These are phyloP conservation scores for Hycleus cichorii DNA, from an alignment of 1,140 invertebrate species.

Conservation along the genomic window DNA sequence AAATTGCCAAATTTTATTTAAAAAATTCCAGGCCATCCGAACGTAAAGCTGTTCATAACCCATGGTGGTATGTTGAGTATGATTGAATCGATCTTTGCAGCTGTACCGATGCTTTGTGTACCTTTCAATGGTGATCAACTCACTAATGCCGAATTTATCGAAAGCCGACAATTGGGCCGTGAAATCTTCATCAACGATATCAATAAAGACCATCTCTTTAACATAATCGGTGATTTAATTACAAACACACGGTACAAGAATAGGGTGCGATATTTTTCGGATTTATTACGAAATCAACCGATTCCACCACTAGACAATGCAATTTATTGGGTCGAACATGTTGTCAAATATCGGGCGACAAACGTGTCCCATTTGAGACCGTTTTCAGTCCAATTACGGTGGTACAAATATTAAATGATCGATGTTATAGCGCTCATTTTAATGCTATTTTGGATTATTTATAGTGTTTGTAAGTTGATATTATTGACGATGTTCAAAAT, in stretches of 20 bases:
- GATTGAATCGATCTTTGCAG: constrained; percentile 42
- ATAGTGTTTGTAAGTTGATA: no score
- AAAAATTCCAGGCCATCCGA: constrained; percentile 50
- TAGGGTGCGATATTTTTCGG: constrained; percentile 1
- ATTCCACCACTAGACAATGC: constrained; percentile 55
- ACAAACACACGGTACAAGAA: constrained; percentile 26
- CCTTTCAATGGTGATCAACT: constrained; percentile 34
- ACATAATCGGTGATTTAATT: constrained; percentile 8
- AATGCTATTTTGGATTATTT: not conserved
- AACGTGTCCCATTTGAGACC: constrained; percentile 46
- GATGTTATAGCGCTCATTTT: constrained; percentile 45
- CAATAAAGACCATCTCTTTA: constrained; percentile 3
- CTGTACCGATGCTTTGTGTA: constrained; percentile 44
- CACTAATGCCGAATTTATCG: constrained; percentile 25
- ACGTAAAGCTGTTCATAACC: constrained; percentile 46
- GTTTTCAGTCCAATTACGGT: constrained; percentile 45
- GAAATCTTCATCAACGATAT: not conserved
- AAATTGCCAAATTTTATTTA: not conserved
- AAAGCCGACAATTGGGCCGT: constrained; percentile 17
- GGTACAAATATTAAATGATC: constrained; percentile 51
- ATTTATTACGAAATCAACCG: constrained; percentile 16
- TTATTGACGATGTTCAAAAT: constrained; percentile 1
- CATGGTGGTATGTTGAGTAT: constrained; percentile 20
- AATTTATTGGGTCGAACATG: constrained; percentile 62
- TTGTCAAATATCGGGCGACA: constrained; percentile 44